Evolutionary conservation across 2,797 vertebrate species (phyloP).

Genomic region (Hybognathus amarus): DNA sequence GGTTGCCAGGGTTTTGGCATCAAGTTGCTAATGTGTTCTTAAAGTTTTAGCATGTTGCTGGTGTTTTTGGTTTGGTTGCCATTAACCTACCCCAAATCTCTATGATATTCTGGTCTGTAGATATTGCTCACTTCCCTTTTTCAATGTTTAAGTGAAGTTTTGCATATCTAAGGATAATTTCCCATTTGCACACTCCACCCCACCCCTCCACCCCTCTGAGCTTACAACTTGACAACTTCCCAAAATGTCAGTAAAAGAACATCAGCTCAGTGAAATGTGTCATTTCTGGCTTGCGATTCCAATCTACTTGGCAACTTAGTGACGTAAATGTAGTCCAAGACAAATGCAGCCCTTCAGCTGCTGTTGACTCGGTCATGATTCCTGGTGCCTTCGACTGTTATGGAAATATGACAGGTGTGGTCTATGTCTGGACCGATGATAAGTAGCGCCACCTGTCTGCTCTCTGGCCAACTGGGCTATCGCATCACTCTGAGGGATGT

Average conservation of each 20-base stretch:
- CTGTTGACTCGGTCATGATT: constrained; percentile 76
- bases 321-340: constrained; percentile 66
- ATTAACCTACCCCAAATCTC: not conserved
- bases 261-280: constrained; percentile 65
- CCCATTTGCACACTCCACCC: not conserved
- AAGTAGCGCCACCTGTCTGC: not conserved
- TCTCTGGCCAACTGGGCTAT: not conserved
- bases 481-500: not conserved
- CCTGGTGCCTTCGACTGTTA: constrained; percentile 75
- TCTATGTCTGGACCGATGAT: constrained; percentile 53
- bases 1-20: not conserved
- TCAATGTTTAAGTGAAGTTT: not conserved
- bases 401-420: constrained; percentile 74
- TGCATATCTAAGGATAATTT: not conserved
- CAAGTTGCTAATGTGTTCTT: not conserved
- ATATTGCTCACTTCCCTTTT: constrained; percentile 19
- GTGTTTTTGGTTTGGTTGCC: not conserved
- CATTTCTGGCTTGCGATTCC: constrained; percentile 53
- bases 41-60: not conserved
- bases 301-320: constrained; percentile 59
- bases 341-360: constrained; percentile 72
- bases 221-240: constrained; percentile 61
- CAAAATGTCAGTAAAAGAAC: constrained; percentile 66
- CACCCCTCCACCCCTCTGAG: not conserved
- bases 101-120: not conserved